These are phyloP conservation scores for Synodontis membranacea DNA, from an alignment of 2,113 vertebrate species.

Conservation along the genomic window DNA sequence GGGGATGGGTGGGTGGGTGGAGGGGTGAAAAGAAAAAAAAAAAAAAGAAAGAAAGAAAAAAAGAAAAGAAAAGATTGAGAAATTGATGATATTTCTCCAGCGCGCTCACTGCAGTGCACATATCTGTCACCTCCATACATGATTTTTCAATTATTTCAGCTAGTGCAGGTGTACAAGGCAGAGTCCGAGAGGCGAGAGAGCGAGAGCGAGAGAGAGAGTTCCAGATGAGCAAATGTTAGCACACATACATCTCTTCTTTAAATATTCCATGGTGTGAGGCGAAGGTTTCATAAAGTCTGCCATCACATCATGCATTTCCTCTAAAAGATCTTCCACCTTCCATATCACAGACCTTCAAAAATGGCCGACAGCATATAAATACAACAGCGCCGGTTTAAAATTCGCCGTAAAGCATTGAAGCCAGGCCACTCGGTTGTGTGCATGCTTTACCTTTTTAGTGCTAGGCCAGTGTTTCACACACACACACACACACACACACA, in stretches of 20 bases:
- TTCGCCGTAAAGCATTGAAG: conserved; percentile 35
- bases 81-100: conserved; percentile 57
- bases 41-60: conserved; percentile 7
- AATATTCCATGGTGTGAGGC: conserved; percentile 54
- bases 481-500: conserved; percentile 33
- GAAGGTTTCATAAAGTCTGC: conserved; percentile 52
- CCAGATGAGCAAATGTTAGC: conserved; percentile 46
- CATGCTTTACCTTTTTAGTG: conserved; percentile 35
- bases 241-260: conserved; percentile 49
- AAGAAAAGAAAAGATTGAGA: conserved; percentile 54
- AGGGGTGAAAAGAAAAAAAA: neutral
- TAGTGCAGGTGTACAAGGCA: conserved; percentile 47
- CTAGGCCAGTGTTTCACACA: conserved; percentile 24
- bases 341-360: conserved; percentile 17
- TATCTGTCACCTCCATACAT: conserved; percentile 42
- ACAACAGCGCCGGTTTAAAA: conserved; percentile 49
- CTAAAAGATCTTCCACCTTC: conserved; percentile 34
- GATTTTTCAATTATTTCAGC: conserved; percentile 61
- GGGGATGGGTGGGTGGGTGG: conserved; percentile 9
- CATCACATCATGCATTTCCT: conserved; percentile 65
- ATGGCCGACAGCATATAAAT: conserved; percentile 51
- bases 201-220: conserved; percentile 1
- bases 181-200: conserved; percentile 10
- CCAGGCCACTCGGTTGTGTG: conserved; percentile 42
- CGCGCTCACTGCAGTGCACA: conserved; percentile 34